A percentile compares a stretch with the other conserved stretches of the same genome.
These are phyloP conservation scores for Sciurus niger DNA, from an alignment of 2,113 vertebrate species.

Conservation along the genomic window DNA sequence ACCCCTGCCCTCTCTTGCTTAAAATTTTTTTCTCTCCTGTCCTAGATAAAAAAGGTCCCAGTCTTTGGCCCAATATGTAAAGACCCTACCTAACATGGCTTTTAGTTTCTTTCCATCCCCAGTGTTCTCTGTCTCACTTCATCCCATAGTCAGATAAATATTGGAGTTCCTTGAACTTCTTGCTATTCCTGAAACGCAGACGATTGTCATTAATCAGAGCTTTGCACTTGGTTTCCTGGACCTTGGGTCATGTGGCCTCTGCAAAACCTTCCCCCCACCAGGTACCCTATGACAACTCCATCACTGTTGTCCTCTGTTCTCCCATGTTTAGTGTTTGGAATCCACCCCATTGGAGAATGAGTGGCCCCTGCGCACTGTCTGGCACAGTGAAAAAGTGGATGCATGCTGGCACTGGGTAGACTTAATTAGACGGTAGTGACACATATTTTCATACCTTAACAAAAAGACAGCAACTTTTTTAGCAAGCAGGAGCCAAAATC, in stretches of 20 bases:
- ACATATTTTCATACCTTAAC: background rate
- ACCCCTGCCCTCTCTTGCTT: background rate
- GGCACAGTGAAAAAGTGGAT: background rate
- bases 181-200: background rate
- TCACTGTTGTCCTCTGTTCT: background rate
- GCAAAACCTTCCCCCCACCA: background rate
- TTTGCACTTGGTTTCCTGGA: background rate
- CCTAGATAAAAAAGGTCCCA: background rate
- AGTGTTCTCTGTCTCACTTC: background rate
- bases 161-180: background rate
- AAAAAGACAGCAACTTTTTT: background rate
- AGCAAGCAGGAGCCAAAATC: background rate
- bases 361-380: background rate
- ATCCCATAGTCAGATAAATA: background rate
- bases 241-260: background rate
- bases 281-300: background rate
- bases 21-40: background rate
- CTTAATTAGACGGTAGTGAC: background rate
- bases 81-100: background rate
- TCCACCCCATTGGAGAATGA: background rate
- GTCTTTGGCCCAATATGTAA: background rate
- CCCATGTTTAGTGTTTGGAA: background rate
- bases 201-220: background rate
- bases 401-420: background rate
- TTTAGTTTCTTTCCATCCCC: background rate